These are phyloP conservation scores for Acomys russatus DNA, from an alignment of 2,797 vertebrate species.

Conservation along the genomic window DNA sequence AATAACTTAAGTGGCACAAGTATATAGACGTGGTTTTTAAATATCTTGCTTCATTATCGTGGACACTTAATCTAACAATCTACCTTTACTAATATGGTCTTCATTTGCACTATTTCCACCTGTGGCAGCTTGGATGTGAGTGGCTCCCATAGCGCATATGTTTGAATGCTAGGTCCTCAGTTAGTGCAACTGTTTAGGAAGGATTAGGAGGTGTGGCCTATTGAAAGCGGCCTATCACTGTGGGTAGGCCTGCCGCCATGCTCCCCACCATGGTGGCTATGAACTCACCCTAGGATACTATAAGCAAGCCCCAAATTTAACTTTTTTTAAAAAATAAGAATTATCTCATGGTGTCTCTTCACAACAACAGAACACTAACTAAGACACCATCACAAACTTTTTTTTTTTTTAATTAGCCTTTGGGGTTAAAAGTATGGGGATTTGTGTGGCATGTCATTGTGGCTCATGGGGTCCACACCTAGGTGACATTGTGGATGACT, in stretches of 20 bases:
- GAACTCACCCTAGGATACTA: neutral
- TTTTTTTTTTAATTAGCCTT: neutral
- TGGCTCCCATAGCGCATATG: neutral
- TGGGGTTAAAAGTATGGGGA: constrained; percentile 29
- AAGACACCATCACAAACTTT: neutral
- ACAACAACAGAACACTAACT: neutral
- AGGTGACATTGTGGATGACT: neutral
- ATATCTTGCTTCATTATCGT: neutral
- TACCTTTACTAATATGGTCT: neutral
- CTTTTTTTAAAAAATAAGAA: neutral
- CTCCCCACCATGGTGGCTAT: neutral
- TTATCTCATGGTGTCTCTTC: neutral
- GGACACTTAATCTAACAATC: neutral
- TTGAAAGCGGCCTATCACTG: neutral
- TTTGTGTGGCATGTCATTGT: neutral
- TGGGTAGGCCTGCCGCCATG: neutral
- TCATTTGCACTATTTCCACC: constrained; percentile 1
- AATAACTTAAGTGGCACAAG: neutral
- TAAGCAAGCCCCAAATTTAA: neutral
- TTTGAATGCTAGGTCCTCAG: neutral
- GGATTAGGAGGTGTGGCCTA: neutral
- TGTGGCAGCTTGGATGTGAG: neutral
- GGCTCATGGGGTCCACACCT: neutral
- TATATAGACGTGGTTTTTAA: neutral
- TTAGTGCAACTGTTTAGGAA: neutral